Conservation (phyloP, 2,888 invertebrate species). For the Malthinus flaveolus region DNA sequence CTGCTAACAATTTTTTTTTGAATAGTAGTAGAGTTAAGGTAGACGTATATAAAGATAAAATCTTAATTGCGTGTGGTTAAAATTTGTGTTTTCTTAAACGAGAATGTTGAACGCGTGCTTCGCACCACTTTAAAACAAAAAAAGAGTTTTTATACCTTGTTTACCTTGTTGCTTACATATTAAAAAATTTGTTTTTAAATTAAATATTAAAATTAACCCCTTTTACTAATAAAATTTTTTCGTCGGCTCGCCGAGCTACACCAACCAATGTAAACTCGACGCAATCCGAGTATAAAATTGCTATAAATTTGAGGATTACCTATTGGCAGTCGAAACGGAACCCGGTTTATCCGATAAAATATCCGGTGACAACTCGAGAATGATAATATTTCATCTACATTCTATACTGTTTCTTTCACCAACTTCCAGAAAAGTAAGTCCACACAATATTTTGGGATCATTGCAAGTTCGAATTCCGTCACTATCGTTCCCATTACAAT, state of each 20-base stretch:
- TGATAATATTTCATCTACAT: constrained; percentile 46
- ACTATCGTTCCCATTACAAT: not conserved
- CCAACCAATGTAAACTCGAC: too few species aligned
- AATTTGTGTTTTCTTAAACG: constrained; percentile 15
- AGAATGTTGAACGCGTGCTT: constrained; percentile 12
- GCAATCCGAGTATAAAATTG: constrained; percentile 44
- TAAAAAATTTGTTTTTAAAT: not conserved
- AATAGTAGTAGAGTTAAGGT: constrained; percentile 6
- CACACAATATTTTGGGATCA: constrained; percentile 12
- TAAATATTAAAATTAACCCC: not conserved
- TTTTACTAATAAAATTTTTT: not conserved
- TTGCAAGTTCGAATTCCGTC: constrained; percentile 4
- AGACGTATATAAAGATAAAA: constrained; percentile 14
- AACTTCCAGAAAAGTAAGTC: constrained; percentile 11
- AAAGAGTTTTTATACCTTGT: constrained; percentile 1
- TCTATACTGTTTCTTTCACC: constrained; percentile 26
- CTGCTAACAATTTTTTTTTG: not conserved
- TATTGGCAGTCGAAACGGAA: constrained; percentile 50
- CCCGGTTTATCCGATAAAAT: constrained; percentile 50
- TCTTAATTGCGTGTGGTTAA: constrained; percentile 17
- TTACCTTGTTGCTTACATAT: constrained; percentile 5
- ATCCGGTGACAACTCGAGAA: constrained; percentile 49
- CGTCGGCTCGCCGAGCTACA: not conserved
- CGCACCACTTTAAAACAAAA: not conserved
- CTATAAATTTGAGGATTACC: constrained; percentile 51